Evolutionary conservation across 2,888 invertebrate species (phyloP).

Genomic region (Thymelicus acteon): DNA sequence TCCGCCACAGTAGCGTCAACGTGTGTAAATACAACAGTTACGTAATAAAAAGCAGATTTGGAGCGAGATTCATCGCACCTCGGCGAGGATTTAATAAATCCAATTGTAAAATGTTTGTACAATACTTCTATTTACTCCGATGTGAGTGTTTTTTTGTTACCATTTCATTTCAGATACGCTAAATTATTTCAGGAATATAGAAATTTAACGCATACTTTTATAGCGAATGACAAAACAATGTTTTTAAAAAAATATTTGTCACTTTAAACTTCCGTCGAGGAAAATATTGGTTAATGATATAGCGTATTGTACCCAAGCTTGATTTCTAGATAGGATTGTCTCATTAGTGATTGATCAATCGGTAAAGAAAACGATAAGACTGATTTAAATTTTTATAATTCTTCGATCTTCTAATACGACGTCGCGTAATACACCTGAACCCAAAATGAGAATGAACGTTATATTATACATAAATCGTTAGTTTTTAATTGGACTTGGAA

Average conservation of each 20-base stretch:
- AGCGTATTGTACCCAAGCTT: background rate
- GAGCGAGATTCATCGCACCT: slow-evolving; percentile 36
- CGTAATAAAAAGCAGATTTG: slow-evolving; percentile 37
- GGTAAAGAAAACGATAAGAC: too few species aligned
- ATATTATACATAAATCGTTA: too few species aligned
- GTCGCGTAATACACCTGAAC: too few species aligned
- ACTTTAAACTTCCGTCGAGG: too few species aligned
- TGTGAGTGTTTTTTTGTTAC: slow-evolving; percentile 20
- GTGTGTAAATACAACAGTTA: slow-evolving; percentile 32
- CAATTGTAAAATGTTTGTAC: slow-evolving; percentile 37
- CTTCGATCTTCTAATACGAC: too few species aligned
- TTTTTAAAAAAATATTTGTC: too few species aligned
- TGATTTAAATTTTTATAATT: too few species aligned
- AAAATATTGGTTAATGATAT: background rate
- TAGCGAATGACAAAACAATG: background rate
- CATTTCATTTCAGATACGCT: slow-evolving; percentile 26
- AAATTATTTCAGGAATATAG: slow-evolving; percentile 23
- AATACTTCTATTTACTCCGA: slow-evolving; percentile 36
- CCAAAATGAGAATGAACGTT: too few species aligned
- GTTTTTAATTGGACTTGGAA: too few species aligned
- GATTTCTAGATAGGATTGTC: background rate
- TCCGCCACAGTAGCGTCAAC: slow-evolving; percentile 18
- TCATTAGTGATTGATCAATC: too few species aligned
- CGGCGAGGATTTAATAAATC: slow-evolving; percentile 37
- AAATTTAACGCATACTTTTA: slow-evolving; percentile 14